Conservation (phyloP, 2,888 invertebrate genomes). For the Platypus cylindrus region DNA sequence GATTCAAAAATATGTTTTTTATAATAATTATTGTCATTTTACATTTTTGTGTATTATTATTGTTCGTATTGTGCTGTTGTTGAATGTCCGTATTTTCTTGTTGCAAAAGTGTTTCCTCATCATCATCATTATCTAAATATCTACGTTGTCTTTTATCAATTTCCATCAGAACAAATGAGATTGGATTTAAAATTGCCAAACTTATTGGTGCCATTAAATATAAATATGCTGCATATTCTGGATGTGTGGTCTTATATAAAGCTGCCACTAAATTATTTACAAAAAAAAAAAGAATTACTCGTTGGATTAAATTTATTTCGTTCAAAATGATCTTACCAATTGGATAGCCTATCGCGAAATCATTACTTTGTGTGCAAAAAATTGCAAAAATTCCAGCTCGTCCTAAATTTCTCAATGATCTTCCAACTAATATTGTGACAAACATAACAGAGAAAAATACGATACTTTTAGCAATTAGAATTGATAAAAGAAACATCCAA, state of each 20-base stretch:
- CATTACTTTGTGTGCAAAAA: conserved; percentile 94
- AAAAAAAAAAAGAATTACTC: no score
- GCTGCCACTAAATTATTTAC: conserved; percentile 61
- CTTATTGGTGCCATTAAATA: conserved; percentile 93
- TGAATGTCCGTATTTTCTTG: conserved; percentile 21
- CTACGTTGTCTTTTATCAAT: conserved; percentile 43
- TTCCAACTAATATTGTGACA: conserved; percentile 64
- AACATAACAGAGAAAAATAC: conserved; percentile 71
- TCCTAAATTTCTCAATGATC: conserved; percentile 69
- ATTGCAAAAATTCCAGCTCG: conserved; percentile 86
- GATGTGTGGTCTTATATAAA: conserved; percentile 72
- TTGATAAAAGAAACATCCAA: conserved; percentile 80
- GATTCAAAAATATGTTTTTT: conserved; percentile 47
- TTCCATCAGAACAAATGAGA: conserved; percentile 84
- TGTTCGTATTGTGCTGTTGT: no score
- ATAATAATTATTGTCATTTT: conserved; percentile 34
- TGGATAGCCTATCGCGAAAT: conserved; percentile 92
- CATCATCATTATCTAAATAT: conserved; percentile 18
- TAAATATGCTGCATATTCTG: conserved; percentile 80
- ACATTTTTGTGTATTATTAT: conserved; percentile 21
- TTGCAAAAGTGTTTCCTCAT: conserved; percentile 19
- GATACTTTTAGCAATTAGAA: conserved; percentile 72
- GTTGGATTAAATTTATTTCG: neutral
- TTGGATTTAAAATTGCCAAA: conserved; percentile 80
- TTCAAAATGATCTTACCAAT: conserved; percentile 52